Evolutionary conservation across 2,797 vertebrate species (phyloP).

Genomic region (Morus bassanus): DNA sequence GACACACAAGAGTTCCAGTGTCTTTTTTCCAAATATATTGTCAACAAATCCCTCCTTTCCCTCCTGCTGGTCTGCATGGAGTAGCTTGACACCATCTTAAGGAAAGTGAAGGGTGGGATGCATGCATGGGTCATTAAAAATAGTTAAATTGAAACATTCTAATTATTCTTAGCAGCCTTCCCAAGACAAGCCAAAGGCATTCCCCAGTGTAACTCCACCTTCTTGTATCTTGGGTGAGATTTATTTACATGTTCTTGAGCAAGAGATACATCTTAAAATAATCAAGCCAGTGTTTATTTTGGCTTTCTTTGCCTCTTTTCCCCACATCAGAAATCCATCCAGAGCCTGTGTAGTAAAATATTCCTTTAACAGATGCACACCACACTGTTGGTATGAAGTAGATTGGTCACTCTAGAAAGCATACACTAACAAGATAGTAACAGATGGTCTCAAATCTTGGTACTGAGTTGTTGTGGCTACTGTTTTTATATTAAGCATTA

Average conservation of each 20-base stretch:
- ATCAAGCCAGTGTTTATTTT: constrained; percentile 38
- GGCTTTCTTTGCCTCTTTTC: background rate
- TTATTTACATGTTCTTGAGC: background rate
- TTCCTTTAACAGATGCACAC: constrained; percentile 15
- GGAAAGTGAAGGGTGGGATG: background rate
- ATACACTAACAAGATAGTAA: background rate
- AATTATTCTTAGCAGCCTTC: constrained; percentile 7
- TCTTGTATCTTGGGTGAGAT: constrained; percentile 2
- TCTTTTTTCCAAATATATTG: background rate
- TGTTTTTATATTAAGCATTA: constrained; percentile 47
- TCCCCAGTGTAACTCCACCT: background rate
- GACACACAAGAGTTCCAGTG: background rate
- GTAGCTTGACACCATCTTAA: background rate
- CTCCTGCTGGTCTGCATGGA: background rate
- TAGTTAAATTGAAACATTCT: background rate
- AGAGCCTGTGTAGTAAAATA: background rate
- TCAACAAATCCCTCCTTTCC: constrained; percentile 34
- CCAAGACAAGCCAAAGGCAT: constrained; percentile 4
- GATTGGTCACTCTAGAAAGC: constrained; percentile 39
- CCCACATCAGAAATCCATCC: background rate
- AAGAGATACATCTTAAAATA: constrained; percentile 25
- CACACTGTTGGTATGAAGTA: background rate
- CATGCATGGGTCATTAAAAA: background rate
- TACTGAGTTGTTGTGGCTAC: constrained; percentile 42
- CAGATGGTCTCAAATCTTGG: constrained; percentile 34